Conservation (phyloP, 2,888 invertebrate genomes). For the Meloe dianella region DNA sequence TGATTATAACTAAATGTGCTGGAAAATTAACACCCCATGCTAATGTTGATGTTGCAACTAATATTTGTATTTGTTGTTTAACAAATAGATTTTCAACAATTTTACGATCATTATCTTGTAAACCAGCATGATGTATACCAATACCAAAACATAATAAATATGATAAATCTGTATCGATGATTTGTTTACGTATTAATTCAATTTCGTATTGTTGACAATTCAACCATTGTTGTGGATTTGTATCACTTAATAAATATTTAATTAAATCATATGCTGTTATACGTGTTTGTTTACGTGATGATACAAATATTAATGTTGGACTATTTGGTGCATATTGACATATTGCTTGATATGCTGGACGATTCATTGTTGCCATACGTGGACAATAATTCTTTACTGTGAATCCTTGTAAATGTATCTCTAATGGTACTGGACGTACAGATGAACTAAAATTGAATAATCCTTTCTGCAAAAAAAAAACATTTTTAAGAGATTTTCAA, state of each 20-base stretch:
- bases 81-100: constrained; percentile 94
- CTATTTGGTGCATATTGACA: constrained; percentile 89
- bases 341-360: constrained; percentile 96
- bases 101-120: constrained; percentile 90
- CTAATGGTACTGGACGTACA: constrained; percentile 95
- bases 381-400: constrained; percentile 99
- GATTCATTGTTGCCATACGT: constrained; percentile 99
- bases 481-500: too few species aligned
- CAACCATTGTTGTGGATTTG: constrained; percentile 94
- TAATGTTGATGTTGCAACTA: constrained; percentile 95
- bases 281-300: constrained; percentile 94
- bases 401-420: constrained; percentile 86
- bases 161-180: constrained; percentile 89
- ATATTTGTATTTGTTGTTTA: constrained; percentile 92
- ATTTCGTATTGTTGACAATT: constrained; percentile 86
- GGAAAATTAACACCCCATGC: constrained; percentile 99
- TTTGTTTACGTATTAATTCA: constrained; percentile 73
- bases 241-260: constrained; percentile 87
- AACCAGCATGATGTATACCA: constrained; percentile 97
- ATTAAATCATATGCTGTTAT: constrained; percentile 95
- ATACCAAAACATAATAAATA: constrained; percentile 96
- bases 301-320: constrained; percentile 93
- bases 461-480: too few species aligned
- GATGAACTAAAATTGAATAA: constrained; percentile 97
- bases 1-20: constrained; percentile 96